phyloP scores from a whole-genome alignment of 2,113 vertebrate species.

The Macrotis lagotis region DNA sequence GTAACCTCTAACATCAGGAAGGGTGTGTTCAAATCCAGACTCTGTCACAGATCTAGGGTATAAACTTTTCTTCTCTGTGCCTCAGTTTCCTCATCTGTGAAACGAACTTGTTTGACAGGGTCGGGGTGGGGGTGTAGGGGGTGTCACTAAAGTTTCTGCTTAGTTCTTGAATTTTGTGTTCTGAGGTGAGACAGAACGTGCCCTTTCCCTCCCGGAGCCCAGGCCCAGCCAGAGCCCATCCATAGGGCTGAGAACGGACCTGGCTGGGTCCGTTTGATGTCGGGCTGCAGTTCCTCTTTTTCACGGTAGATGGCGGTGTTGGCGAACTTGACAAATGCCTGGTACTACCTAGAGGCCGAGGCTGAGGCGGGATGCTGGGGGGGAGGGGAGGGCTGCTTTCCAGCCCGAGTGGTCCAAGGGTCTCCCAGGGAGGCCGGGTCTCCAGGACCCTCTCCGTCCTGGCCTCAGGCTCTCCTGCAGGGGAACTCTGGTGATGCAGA shows the following conservation, averaged over 20 bases:
- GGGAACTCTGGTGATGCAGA: background rate
- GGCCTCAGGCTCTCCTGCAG: background rate
- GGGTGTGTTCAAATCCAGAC: background rate
- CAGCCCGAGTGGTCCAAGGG: background rate
- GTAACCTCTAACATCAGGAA: background rate
- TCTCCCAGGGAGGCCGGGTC: rapidly evolving
- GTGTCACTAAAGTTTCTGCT: background rate
- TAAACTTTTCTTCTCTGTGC: background rate
- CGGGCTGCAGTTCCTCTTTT: background rate
- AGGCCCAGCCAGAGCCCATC: background rate
- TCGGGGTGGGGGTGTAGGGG: too few relatives aligned
- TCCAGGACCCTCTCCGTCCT: background rate
- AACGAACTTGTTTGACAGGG: background rate
- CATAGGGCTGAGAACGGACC: background rate
- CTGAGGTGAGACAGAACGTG: background rate
- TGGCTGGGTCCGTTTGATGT: background rate
- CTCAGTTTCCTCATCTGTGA: too few relatives aligned
- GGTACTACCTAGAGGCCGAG: background rate
- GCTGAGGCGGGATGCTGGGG: background rate
- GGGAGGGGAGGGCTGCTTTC: background rate
- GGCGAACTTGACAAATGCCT: background rate
- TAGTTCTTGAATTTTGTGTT: background rate
- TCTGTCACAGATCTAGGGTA: background rate
- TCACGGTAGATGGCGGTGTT: background rate
- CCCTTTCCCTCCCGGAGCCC: background rate